Conservation (phyloP, 2,113 vertebrate genomes). For the Phrynosoma platyrhinos region DNA sequence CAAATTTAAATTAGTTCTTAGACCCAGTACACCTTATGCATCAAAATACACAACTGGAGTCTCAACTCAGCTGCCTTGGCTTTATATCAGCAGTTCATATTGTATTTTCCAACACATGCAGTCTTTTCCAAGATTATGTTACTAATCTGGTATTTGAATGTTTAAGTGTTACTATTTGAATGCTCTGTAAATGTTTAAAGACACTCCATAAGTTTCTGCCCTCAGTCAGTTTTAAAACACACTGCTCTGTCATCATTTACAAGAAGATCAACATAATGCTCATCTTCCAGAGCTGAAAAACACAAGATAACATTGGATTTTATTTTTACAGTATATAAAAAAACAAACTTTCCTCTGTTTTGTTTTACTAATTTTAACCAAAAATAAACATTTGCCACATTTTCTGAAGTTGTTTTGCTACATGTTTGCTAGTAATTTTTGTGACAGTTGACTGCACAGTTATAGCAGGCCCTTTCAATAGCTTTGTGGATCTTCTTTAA, state of each 20-base stretch:
- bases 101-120: background rate
- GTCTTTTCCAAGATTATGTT: background rate
- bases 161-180: background rate
- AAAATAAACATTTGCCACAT: background rate
- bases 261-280: background rate
- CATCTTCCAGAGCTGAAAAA: background rate
- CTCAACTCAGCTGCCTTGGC: background rate
- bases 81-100: background rate
- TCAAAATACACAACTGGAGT: background rate
- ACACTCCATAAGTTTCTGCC: background rate
- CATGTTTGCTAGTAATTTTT: background rate
- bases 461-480: background rate
- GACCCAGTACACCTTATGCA: background rate
- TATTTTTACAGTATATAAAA: background rate
- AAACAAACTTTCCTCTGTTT: background rate
- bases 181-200: background rate
- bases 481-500: background rate
- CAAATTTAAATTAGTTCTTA: conserved; percentile 14
- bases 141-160: background rate
- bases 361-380: background rate
- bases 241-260: background rate
- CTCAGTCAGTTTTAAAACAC: background rate
- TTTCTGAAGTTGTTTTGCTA: background rate
- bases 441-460: background rate
- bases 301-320: background rate